Evolutionary conservation across 2,888 invertebrate genomes (phyloP).

Genomic region (Eremobia ochroleuca): DNA sequence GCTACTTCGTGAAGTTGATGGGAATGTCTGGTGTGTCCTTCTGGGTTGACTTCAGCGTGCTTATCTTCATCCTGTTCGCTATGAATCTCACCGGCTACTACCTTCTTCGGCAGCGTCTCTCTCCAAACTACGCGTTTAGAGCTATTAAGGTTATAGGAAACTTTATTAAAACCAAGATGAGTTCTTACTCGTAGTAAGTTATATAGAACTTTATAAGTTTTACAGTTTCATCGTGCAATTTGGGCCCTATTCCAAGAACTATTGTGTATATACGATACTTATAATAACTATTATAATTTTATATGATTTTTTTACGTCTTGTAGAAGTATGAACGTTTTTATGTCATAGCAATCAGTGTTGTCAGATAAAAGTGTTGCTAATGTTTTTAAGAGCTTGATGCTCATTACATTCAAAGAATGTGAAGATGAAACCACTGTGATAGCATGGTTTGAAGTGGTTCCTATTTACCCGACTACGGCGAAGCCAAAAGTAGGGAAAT

Average conservation of each 20-base stretch:
- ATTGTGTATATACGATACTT: conserved; percentile 2
- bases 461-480: conserved; percentile 47
- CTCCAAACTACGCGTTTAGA: conserved; percentile 93
- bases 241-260: conserved; percentile 5
- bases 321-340: conserved; percentile 7
- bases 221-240: conserved; percentile 3
- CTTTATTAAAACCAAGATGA: conserved; percentile 93
- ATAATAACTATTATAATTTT: neutral
- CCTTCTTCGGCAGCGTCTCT: conserved; percentile 93
- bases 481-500: conserved; percentile 24
- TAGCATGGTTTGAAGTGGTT: conserved; percentile 63
- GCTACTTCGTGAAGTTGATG: conserved; percentile 94
- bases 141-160: conserved; percentile 93
- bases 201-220: neutral
- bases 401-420: conserved; percentile 42
- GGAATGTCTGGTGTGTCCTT: conserved; percentile 94
- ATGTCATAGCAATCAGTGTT: conserved; percentile 22
- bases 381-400: conserved; percentile 6
- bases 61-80: conserved; percentile 91
- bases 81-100: conserved; percentile 94
- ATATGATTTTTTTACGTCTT: conserved; percentile 12
- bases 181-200: conserved; percentile 70
- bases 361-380: conserved; percentile 7
- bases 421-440: conserved; percentile 57
- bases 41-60: conserved; percentile 92